These are phyloP conservation scores for Ardeotis arabs DNA, from an alignment of 2,113 vertebrate genomes.

Conservation along the genomic window DNA sequence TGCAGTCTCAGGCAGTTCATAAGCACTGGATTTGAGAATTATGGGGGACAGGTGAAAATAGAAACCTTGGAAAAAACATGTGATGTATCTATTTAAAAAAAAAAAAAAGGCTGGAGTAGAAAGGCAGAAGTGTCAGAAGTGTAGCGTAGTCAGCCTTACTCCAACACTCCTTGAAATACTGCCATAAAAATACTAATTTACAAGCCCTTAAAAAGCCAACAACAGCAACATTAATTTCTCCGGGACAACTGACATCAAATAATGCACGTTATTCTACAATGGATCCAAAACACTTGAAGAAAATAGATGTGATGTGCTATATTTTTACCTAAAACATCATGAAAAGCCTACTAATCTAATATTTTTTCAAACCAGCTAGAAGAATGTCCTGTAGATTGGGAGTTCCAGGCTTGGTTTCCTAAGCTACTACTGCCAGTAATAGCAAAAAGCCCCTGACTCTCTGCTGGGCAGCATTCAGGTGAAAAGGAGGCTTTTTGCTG, in stretches of 20 bases:
- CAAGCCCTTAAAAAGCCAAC: background rate
- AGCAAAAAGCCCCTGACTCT: background rate
- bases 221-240: background rate
- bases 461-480: background rate
- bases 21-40: background rate
- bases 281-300: background rate
- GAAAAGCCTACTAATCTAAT: background rate
- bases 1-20: background rate
- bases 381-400: background rate
- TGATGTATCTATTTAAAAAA: background rate
- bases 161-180: background rate
- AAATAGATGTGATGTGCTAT: background rate
- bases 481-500: background rate
- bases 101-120: background rate
- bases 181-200: background rate
- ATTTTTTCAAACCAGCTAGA: background rate
- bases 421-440: background rate
- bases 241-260: background rate
- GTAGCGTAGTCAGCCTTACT: background rate
- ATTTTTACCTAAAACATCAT: background rate
- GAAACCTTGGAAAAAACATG: background rate
- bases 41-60: background rate
- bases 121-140: background rate
- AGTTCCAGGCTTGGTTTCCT: background rate
- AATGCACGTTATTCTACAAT: background rate